Evolutionary conservation across 2,113 vertebrate species (phyloP).

Genomic region (Anolis sagrei): DNA sequence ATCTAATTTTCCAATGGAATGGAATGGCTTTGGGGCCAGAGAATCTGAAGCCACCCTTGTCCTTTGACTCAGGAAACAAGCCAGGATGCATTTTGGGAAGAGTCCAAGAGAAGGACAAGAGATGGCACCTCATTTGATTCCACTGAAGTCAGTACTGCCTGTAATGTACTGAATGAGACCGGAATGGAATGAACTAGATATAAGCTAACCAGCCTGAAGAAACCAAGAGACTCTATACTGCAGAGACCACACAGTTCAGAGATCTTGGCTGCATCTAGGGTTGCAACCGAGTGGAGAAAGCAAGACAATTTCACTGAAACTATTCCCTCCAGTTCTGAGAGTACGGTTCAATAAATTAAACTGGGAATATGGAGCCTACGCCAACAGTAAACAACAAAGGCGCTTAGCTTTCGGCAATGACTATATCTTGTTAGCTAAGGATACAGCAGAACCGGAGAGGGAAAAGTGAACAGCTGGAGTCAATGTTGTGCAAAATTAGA

Average conservation of each 20-base stretch:
- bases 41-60: too few relatives aligned
- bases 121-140: neutral
- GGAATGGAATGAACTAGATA: neutral
- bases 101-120: neutral
- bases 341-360: neutral
- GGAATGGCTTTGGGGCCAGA: too few relatives aligned
- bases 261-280: too few relatives aligned
- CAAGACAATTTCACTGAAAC: neutral
- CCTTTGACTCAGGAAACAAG: neutral
- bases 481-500: neutral
- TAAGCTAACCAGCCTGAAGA: neutral
- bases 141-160: neutral
- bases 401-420: too few relatives aligned
- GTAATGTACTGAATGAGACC: neutral
- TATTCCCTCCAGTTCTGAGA: neutral
- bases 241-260: neutral
- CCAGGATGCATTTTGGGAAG: neutral
- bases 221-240: neutral
- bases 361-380: neutral
- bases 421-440: neutral
- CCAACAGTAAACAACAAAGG: neutral
- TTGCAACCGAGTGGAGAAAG: neutral
- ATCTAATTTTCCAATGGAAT: too few relatives aligned
- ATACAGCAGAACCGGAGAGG: neutral
- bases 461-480: neutral